phyloP scores from a whole-genome alignment of 2,113 vertebrate species.

The Neolamprologus devosi region DNA sequence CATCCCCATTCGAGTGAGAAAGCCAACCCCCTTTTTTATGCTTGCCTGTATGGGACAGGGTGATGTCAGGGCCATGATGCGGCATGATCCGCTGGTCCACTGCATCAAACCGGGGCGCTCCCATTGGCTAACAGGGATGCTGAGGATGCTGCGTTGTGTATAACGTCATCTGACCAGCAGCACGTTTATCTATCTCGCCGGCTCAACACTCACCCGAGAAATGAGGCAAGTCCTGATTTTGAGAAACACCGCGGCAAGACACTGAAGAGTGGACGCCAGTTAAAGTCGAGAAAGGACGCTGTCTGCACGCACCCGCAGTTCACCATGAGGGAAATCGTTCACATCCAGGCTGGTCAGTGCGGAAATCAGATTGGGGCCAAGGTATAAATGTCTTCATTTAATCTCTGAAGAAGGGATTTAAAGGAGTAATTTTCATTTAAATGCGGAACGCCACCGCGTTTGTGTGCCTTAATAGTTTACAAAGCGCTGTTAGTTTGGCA shows the following conservation, averaged over 20 bases:
- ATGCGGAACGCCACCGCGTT: not conserved
- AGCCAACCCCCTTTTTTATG: not conserved
- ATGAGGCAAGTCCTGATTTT: constrained; percentile 31
- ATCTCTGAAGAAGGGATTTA: not conserved
- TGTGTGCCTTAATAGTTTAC: not conserved
- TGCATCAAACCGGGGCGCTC: constrained; percentile 61
- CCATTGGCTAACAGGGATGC: constrained; percentile 53
- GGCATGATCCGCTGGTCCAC: constrained; percentile 49
- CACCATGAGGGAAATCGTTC: constrained; percentile 95
- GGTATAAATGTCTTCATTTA: constrained; percentile 58
- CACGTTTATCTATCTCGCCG: constrained; percentile 20
- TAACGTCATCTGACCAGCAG: constrained; percentile 40
- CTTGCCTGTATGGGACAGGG: not conserved
- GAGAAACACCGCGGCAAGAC: constrained; percentile 7
- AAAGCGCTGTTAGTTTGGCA: not conserved
- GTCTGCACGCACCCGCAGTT: constrained; percentile 7
- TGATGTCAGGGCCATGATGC: constrained; percentile 54
- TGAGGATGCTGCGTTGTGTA: constrained; percentile 26
- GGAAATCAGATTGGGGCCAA: constrained; percentile 96
- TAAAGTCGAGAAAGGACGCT: constrained; percentile 10
- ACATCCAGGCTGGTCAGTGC: constrained; percentile 95
- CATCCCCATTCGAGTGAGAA: not conserved
- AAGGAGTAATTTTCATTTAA: not conserved
- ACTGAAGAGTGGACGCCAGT: constrained; percentile 17
- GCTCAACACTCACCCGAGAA: constrained; percentile 13